phyloP scores from a whole-genome alignment of 2,113 vertebrate genomes.

The Desmodus rotundus region DNA sequence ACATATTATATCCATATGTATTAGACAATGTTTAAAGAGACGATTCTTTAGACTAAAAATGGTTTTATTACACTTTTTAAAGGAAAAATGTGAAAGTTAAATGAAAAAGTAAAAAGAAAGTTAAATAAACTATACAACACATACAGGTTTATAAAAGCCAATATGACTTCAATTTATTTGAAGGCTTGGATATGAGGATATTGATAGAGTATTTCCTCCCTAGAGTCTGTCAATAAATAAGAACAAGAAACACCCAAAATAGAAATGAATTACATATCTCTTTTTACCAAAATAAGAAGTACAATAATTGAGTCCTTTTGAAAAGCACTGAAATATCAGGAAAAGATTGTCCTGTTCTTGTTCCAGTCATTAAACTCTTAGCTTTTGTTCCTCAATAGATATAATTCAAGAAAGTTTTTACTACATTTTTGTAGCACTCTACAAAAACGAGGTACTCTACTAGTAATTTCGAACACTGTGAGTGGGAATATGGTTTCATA shows the following conservation, averaged over 20 bases:
- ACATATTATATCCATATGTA: background rate
- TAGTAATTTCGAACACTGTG: background rate
- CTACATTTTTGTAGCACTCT: background rate
- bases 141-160: background rate
- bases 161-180: background rate
- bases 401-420: background rate
- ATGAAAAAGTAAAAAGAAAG: background rate
- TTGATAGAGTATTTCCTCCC: background rate
- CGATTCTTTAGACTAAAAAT: background rate
- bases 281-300: background rate
- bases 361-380: background rate
- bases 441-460: no score
- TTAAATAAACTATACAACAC: background rate
- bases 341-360: background rate
- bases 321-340: background rate
- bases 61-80: background rate
- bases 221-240: background rate
- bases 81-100: background rate
- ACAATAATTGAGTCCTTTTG: background rate
- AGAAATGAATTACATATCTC: background rate
- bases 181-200: background rate
- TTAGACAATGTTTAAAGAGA: background rate
- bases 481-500: background rate
- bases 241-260: background rate
- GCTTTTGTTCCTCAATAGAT: background rate